Conservation (phyloP, 2,888 invertebrate genomes). For the Epistrophe eligans region DNA sequence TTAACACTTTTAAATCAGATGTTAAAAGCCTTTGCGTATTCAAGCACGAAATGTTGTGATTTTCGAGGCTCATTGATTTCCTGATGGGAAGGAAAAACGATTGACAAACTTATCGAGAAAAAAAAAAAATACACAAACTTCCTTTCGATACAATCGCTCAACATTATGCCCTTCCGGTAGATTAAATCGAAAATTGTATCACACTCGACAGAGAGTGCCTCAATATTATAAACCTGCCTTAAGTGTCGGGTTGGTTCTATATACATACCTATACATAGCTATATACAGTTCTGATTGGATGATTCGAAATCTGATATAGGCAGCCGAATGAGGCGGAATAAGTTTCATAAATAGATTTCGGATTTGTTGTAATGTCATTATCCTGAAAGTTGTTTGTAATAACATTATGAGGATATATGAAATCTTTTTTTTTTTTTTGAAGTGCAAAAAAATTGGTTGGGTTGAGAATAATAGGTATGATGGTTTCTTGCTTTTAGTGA, state of each 20-base stretch:
- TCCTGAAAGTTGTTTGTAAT: constrained; percentile 70
- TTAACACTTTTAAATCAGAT: constrained; percentile 18
- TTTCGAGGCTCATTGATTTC: constrained; percentile 57
- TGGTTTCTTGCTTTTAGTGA: constrained; percentile 42
- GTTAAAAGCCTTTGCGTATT: constrained; percentile 40
- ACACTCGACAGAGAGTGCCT: constrained; percentile 61
- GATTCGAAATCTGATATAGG: constrained; percentile 59
- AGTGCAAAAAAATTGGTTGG: background rate
- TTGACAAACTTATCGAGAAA: constrained; percentile 24
- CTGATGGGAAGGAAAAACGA: constrained; percentile 54
- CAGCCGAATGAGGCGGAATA: constrained; percentile 67
- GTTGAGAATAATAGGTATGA: background rate
- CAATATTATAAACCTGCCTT: constrained; percentile 11
- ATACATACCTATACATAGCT: no score
- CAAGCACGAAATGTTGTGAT: constrained; percentile 60
- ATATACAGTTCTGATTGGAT: constrained; percentile 61
- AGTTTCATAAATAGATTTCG: constrained; percentile 74
- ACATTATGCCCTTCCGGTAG: constrained; percentile 74
- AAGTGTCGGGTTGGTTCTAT: constrained; percentile 12
- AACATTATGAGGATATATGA: constrained; percentile 65
- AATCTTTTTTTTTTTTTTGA: background rate
- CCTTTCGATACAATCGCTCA: constrained; percentile 71
- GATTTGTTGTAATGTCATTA: constrained; percentile 73
- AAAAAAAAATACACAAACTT: constrained; percentile 24
- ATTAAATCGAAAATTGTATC: constrained; percentile 74